A percentile compares a stretch with the other conserved stretches of the same genome.
phyloP scores from a whole-genome alignment of 2,113 vertebrate species.

The Poeciliopsis turrubarensis region DNA sequence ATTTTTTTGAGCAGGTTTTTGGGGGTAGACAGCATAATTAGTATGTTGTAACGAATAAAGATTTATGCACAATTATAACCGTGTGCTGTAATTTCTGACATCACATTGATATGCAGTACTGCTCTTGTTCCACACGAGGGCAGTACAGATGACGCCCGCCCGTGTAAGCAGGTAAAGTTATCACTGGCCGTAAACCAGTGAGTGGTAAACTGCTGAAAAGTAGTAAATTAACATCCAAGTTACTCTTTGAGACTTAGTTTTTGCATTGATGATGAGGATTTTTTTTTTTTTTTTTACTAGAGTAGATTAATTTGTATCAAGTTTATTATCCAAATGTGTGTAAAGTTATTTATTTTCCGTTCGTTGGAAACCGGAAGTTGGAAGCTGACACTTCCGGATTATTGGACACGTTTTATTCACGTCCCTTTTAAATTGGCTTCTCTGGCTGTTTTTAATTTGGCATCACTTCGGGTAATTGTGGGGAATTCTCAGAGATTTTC shows the following conservation, averaged over 20 bases:
- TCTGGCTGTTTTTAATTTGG: no score
- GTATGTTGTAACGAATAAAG: conserved; percentile 77
- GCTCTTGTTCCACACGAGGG: conserved; percentile 49
- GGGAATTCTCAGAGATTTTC: no score
- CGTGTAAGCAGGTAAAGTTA: neutral
- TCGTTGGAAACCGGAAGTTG: conserved; percentile 23
- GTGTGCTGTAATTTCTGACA: neutral
- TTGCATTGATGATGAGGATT: no score
- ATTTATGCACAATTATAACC: conserved; percentile 65
- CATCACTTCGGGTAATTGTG: no score
- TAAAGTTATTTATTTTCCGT: conserved; percentile 7
- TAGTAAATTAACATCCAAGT: no score
- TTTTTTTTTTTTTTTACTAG: no score
- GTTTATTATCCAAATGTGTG: neutral
- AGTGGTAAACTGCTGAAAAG: no score
- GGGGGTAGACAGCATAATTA: conserved; percentile 53
- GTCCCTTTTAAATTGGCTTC: neutral
- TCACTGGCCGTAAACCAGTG: neutral
- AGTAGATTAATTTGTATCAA: no score
- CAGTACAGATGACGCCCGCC: neutral
- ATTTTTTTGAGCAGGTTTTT: conserved; percentile 55
- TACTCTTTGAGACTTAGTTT: no score
- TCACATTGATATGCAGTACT: neutral
- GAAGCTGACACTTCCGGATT: neutral
- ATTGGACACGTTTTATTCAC: neutral